phyloP scores from a whole-genome alignment of 2,888 invertebrate genomes.

The Gibbula magus region DNA sequence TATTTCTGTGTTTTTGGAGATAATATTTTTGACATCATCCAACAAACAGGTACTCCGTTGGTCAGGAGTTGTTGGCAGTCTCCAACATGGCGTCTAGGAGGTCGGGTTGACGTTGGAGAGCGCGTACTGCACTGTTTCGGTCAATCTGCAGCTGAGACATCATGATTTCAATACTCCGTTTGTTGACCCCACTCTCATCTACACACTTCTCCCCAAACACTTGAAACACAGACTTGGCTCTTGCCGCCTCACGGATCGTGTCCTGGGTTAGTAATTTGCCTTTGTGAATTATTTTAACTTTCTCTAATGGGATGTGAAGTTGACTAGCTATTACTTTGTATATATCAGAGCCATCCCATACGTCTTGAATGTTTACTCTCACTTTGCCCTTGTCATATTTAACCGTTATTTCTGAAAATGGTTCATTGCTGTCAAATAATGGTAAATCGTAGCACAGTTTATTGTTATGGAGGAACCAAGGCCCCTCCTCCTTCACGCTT shows the following conservation, averaged over 20 bases:
- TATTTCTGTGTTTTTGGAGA: not conserved
- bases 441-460: conserved; percentile 51
- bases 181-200: conserved; percentile 55
- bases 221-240: conserved; percentile 59
- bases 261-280: conserved; percentile 56
- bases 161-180: conserved; percentile 57
- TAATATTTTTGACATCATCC: not conserved
- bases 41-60: not conserved
- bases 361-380: conserved; percentile 50
- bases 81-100: conserved; percentile 64
- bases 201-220: conserved; percentile 62
- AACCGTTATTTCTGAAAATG: conserved; percentile 46
- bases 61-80: conserved; percentile 16
- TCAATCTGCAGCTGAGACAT: conserved; percentile 61
- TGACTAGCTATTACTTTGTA: conserved; percentile 51
- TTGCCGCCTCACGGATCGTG: conserved; percentile 43
- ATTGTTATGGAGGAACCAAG: conserved; percentile 41
- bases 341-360: conserved; percentile 56
- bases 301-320: conserved; percentile 60
- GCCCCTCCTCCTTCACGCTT: not conserved
- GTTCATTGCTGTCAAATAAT: conserved; percentile 37
- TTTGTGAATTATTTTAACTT: conserved; percentile 64
- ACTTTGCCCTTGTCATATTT: conserved; percentile 60
- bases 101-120: conserved; percentile 52
- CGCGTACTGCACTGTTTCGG: conserved; percentile 60